Base-by-base conservation (phyloP, 2,888 invertebrate genomes). In the Plemyria rubiginata region DNA sequence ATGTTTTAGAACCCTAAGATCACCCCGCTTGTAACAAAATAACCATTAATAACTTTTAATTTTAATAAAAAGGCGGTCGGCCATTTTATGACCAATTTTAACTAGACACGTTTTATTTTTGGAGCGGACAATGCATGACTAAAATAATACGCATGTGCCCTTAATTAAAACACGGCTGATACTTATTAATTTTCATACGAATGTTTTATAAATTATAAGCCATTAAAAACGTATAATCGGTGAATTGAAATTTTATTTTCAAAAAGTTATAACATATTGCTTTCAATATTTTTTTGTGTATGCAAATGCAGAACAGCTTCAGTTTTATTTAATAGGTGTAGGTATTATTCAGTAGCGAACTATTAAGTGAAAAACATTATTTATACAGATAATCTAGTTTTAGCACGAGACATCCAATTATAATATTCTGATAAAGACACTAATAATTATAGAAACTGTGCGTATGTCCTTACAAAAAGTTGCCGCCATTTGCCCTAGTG, bases 371-470 rank as follows among this genome's bases (percentile, higher is more conserved):
- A 63, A 62, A 63, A 73, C 67, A 75, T 69, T 73, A 67, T 70
- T 70, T 68, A 70, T 70, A 80, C 78, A 82, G 81, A 81, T 75
- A 77, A 78, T 77, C 77, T 78, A 68, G 79, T 81, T 76, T 76
- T 73, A 77, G 78, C 72, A 70, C 69, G 68, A 78, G 68, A 76
- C 79, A 74, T 79, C 79, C 84, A 86, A 86, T 88, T 86, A 86
- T 80, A 83, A 82, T 84, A 75, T 82, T 80, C 82, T 82, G 84
- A 85, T 86, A 86, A 84, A 85, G 81, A 77, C 81, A 80, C 84
- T 86, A 85, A 88, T 88, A 88, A 87, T 85, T 85, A 86, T 84
- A 86, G 84, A 83, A 80, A 74, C 75, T 74, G 36, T 38, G 71
- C 78, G 82, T 71, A 73, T 74, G 73, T 32, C 32, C 11, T 38